Conservation (phyloP, 2,888 invertebrate species). For the Odontocolon sp. region DNA sequence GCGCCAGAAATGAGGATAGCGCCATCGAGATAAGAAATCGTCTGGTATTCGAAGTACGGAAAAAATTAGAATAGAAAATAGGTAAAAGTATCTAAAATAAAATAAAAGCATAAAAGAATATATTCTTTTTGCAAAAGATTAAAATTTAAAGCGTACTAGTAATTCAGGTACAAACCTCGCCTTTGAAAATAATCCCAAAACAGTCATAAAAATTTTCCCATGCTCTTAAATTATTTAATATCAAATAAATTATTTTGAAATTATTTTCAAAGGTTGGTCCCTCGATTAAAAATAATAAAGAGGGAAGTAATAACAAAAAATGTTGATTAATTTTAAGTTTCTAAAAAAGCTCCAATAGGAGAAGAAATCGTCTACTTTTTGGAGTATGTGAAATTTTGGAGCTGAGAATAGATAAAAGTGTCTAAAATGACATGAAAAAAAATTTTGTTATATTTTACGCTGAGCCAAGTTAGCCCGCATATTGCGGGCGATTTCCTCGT, state of each 20-base stretch:
- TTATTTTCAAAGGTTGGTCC: too few species aligned
- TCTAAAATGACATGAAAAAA: background rate
- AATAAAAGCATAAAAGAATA: too few species aligned
- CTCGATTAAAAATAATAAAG: background rate
- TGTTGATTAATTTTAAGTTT: too few species aligned
- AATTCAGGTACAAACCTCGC: too few species aligned
- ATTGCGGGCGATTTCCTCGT: constrained; percentile 37
- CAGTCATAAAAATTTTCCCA: too few species aligned
- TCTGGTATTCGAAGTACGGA: background rate
- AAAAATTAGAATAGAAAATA: background rate
- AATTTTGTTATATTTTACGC: background rate
- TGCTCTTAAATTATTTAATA: too few species aligned
- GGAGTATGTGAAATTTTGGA: background rate
- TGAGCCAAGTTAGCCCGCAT: constrained; percentile 30
- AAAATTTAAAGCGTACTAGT: too few species aligned
- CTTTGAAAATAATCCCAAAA: too few species aligned
- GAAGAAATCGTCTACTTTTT: background rate
- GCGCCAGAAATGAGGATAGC: background rate
- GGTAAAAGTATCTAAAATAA: background rate
- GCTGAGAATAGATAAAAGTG: background rate
- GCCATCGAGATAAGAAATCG: background rate
- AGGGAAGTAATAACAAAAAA: background rate
- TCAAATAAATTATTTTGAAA: too few species aligned
- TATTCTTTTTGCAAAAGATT: too few species aligned
- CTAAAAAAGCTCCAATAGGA: background rate